Evolutionary conservation across 2,888 invertebrate genomes (phyloP).

Genomic region (Anthoptus insignis): DNA sequence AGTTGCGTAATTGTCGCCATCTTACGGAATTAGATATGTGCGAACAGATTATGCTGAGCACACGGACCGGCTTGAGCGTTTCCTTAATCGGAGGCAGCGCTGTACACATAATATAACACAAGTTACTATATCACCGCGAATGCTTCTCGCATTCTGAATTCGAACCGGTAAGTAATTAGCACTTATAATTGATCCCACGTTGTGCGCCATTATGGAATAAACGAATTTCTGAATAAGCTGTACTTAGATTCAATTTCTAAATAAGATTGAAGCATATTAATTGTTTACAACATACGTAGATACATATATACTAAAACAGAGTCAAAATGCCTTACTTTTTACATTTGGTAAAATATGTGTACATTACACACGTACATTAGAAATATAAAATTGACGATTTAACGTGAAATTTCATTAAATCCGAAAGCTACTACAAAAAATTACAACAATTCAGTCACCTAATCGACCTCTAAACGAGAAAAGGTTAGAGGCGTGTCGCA

Average conservation of each 20-base stretch:
- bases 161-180: slow-evolving; percentile 19
- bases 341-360: no score
- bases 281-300: no score
- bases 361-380: no score
- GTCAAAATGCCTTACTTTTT: no score
- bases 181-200: slow-evolving; percentile 50
- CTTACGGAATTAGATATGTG: slow-evolving; percentile 62
- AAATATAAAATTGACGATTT: no score
- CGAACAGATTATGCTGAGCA: slow-evolving; percentile 35
- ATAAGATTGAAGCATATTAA: no score
- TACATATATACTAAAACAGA: no score
- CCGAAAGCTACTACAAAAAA: neutral
- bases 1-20: slow-evolving; percentile 65
- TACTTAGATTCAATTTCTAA: neutral
- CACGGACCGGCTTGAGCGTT: slow-evolving; percentile 39
- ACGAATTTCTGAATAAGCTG: neutral
- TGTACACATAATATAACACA: slow-evolving; percentile 28
- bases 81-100: slow-evolving; percentile 36
- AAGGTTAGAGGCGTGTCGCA: slow-evolving; percentile 8
- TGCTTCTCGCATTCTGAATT: slow-evolving; percentile 8
- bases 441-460: neutral
- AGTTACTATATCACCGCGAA: slow-evolving; percentile 18
- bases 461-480: slow-evolving; percentile 10
- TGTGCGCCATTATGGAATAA: slow-evolving; percentile 54
- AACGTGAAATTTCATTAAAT: no score